Conservation (phyloP, 2,797 vertebrate genomes). For the Thunnus albacares region DNA sequence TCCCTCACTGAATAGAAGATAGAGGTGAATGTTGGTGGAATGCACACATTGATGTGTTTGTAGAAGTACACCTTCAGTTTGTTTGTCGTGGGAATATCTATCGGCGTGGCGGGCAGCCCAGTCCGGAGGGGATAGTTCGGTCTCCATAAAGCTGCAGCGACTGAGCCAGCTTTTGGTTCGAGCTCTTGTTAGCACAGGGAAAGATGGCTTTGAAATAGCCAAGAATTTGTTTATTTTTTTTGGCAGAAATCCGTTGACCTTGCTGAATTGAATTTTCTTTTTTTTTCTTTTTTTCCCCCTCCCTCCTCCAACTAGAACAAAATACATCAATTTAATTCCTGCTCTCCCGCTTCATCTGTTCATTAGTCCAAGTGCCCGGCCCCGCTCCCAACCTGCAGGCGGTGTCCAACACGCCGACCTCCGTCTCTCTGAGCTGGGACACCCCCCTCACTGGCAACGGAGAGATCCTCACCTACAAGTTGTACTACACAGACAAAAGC, state of each 20-base stretch:
- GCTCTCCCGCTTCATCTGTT: not conserved
- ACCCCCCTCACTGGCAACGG: constrained; percentile 94
- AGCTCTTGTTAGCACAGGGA: not conserved
- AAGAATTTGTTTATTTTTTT: constrained; percentile 25
- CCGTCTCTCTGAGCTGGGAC: constrained; percentile 92
- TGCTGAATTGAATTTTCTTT: constrained; percentile 1
- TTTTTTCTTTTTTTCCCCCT: too few relatives aligned
- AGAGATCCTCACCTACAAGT: constrained; percentile 95
- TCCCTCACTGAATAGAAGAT: constrained; percentile 13
- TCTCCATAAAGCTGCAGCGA: constrained; percentile 21
- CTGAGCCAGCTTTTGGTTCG: constrained; percentile 6
- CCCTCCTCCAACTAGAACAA: not conserved
- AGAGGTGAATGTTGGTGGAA: constrained; percentile 4
- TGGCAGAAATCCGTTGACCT: constrained; percentile 11
- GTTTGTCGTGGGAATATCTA: constrained; percentile 31
- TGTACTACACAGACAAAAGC: constrained; percentile 96
- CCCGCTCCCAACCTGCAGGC: constrained; percentile 94
- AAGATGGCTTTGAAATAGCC: constrained; percentile 32
- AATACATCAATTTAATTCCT: constrained; percentile 22
- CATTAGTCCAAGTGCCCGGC: constrained; percentile 95
- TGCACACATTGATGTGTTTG: constrained; percentile 19
- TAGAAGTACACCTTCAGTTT: constrained; percentile 4
- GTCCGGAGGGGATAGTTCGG: constrained; percentile 24
- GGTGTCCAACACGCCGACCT: constrained; percentile 86
- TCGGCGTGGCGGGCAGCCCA: constrained; percentile 39